Conservation (phyloP, 2,888 invertebrate genomes). For the Hololepta plana region DNA sequence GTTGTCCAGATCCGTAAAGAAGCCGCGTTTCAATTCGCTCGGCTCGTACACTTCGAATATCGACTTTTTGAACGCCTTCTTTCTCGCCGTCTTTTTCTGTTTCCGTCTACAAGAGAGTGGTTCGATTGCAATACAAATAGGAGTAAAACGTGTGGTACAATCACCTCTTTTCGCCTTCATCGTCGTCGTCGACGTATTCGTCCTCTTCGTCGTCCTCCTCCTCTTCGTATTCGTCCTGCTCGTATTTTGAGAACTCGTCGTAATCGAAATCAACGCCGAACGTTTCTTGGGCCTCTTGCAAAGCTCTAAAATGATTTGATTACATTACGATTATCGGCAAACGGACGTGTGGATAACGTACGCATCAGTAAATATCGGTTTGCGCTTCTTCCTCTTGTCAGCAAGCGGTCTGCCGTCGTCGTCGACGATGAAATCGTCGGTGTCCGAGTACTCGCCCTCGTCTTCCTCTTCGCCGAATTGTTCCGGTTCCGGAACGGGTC, state of each 20-base stretch:
- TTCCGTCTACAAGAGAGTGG: conserved; percentile 24
- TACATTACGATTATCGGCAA: conserved; percentile 2
- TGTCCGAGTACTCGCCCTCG: conserved; percentile 68
- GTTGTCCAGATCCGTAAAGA: conserved; percentile 87
- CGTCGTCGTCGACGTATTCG: conserved; percentile 62
- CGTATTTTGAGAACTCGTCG: conserved; percentile 76
- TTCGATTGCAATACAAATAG: no score
- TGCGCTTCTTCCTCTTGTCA: conserved; percentile 60
- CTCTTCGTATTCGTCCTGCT: conserved; percentile 70
- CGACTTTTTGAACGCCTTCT: conserved; percentile 64
- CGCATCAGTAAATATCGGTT: conserved; percentile 74
- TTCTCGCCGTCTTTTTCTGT: conserved; percentile 57
- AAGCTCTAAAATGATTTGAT: conserved; percentile 35
- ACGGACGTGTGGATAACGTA: conserved; percentile 30
- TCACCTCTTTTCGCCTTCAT: conserved; percentile 33
- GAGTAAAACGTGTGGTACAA: conserved; percentile 5
- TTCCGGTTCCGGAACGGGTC: conserved; percentile 40
- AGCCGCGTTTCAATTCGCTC: conserved; percentile 87
- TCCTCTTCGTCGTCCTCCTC: conserved; percentile 69
- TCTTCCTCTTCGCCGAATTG: conserved; percentile 60
- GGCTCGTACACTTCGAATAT: conserved; percentile 95
- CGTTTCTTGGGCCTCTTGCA: conserved; percentile 97
- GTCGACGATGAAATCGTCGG: conserved; percentile 95
- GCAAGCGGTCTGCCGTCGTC: conserved; percentile 82
- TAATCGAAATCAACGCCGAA: conserved; percentile 99